These are phyloP conservation scores for Apocrypta bakeri DNA, from an alignment of 1,140 invertebrate species.

Conservation along the genomic window DNA sequence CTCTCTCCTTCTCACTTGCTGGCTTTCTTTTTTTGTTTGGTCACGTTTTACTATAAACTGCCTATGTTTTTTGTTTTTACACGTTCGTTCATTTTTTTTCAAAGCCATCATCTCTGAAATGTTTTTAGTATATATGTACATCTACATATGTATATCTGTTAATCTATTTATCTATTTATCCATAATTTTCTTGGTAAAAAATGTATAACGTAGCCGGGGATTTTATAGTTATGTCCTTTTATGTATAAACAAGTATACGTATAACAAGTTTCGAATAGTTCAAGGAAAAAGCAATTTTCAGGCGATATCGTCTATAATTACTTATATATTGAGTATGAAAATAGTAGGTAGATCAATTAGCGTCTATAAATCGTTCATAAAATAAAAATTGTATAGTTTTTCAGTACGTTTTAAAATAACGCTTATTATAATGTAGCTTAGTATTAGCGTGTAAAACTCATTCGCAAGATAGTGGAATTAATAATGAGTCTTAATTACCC, in stretches of 20 bases:
- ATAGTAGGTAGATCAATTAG: too few relatives aligned
- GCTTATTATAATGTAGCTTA: too few relatives aligned
- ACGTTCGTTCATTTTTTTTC: not conserved
- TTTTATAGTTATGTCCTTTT: not conserved
- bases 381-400: too few relatives aligned
- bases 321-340: too few relatives aligned
- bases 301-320: too few relatives aligned
- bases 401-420: too few relatives aligned
- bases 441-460: too few relatives aligned
- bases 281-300: too few relatives aligned
- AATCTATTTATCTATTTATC: not conserved
- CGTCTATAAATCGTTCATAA: too few relatives aligned
- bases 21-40: constrained; percentile 17
- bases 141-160: not conserved
- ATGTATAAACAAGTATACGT: not conserved
- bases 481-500: too few relatives aligned
- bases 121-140: not conserved
- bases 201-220: not conserved
- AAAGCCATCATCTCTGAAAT: not conserved
- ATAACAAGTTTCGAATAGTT: too few relatives aligned
- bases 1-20: not conserved
- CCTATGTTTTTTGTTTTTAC: constrained; percentile 9
- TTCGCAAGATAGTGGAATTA: too few relatives aligned
- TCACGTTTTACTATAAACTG: not conserved
- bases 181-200: not conserved